Evolutionary conservation across 2,888 invertebrate species (phyloP).

Genomic region (Agrotis clavis): DNA sequence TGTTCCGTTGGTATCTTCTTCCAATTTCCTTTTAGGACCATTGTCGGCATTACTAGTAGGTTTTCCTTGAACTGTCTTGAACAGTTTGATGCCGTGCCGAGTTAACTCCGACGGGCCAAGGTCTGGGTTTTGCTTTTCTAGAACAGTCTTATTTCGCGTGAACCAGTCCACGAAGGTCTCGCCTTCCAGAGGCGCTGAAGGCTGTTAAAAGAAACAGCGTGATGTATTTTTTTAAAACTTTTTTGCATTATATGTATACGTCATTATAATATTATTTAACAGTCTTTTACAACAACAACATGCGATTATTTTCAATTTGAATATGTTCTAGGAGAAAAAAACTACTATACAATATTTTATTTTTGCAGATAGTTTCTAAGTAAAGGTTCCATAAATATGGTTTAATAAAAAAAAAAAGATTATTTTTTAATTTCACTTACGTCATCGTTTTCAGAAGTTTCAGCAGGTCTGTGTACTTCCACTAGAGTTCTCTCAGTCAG

Average conservation of each 20-base stretch:
- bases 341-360: neutral
- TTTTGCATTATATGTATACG: too few species aligned
- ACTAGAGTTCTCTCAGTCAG: slow-evolving; percentile 84
- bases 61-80: slow-evolving; percentile 83
- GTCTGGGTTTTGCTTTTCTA: slow-evolving; percentile 91
- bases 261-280: too few species aligned
- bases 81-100: slow-evolving; percentile 89
- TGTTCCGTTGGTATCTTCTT: slow-evolving; percentile 74
- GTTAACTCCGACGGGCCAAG: slow-evolving; percentile 90
- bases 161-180: slow-evolving; percentile 92
- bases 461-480: slow-evolving; percentile 75
- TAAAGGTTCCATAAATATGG: neutral
- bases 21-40: slow-evolving; percentile 82
- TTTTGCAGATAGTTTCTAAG: too few species aligned
- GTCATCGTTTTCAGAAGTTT: slow-evolving; percentile 77
- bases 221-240: too few species aligned
- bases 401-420: neutral
- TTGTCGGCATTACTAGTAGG: slow-evolving; percentile 63
- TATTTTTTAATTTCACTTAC: slow-evolving; percentile 79
- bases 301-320: neutral
- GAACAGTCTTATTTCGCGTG: slow-evolving; percentile 88
- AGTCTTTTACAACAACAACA: neutral
- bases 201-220: slow-evolving; percentile 71
- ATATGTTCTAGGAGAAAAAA: neutral
- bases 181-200: slow-evolving; percentile 79